A percentile compares a stretch with the other conserved stretches of the same genome.
Conservation (phyloP, 2,888 invertebrate genomes). For the Xestobium rufovillosum region DNA sequence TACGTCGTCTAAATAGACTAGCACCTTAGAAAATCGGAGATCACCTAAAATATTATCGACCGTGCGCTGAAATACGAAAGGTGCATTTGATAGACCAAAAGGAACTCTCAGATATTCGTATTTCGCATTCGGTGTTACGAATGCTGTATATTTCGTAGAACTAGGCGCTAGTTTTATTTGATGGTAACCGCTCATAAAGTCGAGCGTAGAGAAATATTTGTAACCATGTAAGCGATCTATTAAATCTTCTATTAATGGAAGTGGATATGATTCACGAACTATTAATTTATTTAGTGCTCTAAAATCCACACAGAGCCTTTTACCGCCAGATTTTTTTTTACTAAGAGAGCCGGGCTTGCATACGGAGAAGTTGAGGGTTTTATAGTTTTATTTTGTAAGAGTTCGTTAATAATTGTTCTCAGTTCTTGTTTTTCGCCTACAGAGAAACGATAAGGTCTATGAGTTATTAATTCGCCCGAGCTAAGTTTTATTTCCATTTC, state of each 20-base stretch:
- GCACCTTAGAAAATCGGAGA: constrained; percentile 8
- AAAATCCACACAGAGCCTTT: constrained; percentile 12
- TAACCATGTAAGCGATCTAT: constrained; percentile 5
- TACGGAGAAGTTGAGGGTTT: constrained; percentile 18
- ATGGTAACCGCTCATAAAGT: constrained; percentile 16
- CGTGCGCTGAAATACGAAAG: constrained; percentile 28
- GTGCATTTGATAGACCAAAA: constrained; percentile 27
- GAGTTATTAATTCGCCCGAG: constrained; percentile 1
- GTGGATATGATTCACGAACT: constrained; percentile 6
- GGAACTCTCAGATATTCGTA: constrained; percentile 27
- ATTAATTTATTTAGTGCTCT: constrained; percentile 12
- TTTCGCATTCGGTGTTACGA: constrained; percentile 31
- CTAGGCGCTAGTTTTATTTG: constrained; percentile 24
- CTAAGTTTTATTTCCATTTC: constrained; percentile 6
- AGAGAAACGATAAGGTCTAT: constrained; percentile 13
- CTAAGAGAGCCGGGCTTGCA: constrained; percentile 18
- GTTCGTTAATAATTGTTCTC: constrained; percentile 11
- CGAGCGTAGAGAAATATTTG: constrained; percentile 10
- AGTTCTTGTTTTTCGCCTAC: constrained; percentile 13
- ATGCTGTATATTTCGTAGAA: constrained; percentile 29
- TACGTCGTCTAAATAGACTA: constrained; percentile 30
- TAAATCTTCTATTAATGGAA: constrained; percentile 11
- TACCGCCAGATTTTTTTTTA: constrained; percentile 14
- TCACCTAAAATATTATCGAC: constrained; percentile 22
- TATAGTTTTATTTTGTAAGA: constrained; percentile 18